These are phyloP conservation scores for Clostera curtula DNA, from an alignment of 2,888 invertebrate genomes.

Conservation along the genomic window DNA sequence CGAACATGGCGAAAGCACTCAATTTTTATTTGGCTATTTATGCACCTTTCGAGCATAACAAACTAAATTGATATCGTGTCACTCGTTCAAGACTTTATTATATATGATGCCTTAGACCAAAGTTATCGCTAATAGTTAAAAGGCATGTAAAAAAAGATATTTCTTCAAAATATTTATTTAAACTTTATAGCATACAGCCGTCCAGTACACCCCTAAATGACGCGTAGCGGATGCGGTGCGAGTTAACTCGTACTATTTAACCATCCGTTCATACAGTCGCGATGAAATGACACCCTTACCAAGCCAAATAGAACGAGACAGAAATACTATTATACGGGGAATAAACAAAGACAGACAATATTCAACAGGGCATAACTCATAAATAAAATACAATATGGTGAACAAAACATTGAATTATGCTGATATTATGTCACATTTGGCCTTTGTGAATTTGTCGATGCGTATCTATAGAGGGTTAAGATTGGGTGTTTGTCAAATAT, in stretches of 20 bases:
- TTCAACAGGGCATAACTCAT: conserved; percentile 69
- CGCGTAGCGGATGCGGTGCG: conserved; percentile 68
- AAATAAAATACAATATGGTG: conserved; percentile 77
- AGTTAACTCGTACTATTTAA: conserved; percentile 73
- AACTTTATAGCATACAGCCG: conserved; percentile 34
- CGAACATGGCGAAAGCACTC: no score
- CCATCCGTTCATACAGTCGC: conserved; percentile 66
- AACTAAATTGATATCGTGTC: no score
- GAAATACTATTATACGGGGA: conserved; percentile 21
- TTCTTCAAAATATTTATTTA: conserved; percentile 11
- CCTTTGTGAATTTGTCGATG: conserved; percentile 70
- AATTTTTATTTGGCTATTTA: no score
- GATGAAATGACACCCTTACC: conserved; percentile 58
- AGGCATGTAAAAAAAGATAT: no score
- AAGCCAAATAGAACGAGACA: conserved; percentile 36
- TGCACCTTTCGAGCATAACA: no score
- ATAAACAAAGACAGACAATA: conserved; percentile 38
- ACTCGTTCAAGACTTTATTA: no score
- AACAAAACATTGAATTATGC: conserved; percentile 76
- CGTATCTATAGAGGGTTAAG: conserved; percentile 51
- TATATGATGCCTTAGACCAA: no score
- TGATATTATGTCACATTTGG: conserved; percentile 75
- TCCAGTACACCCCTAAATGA: conserved; percentile 60
- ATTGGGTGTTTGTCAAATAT: conserved; percentile 51
- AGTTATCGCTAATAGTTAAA: no score